Evolutionary conservation across 2,113 vertebrate genomes (phyloP).

Genomic region (Eptesicus fuscus): DNA sequence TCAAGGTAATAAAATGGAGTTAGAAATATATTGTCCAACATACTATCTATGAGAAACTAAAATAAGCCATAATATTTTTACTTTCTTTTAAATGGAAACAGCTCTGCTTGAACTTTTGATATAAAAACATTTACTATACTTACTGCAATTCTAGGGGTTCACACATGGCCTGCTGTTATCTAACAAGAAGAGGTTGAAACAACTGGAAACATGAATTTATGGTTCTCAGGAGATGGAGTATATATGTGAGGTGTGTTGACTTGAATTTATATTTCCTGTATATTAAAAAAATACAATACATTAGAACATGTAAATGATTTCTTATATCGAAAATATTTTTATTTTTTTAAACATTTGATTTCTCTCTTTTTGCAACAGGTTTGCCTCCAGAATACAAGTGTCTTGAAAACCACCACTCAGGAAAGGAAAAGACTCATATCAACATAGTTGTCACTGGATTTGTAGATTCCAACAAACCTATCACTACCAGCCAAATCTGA

Average conservation of each 20-base stretch:
- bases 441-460: background rate
- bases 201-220: background rate
- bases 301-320: conserved; percentile 23
- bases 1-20: conserved; percentile 41
- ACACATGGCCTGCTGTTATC: background rate
- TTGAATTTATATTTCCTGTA: conserved; percentile 48
- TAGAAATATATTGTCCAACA: background rate
- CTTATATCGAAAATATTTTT: background rate
- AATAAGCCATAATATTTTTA: conserved; percentile 39
- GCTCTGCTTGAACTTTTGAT: conserved; percentile 66
- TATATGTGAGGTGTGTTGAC: conserved; percentile 29
- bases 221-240: conserved; percentile 38
- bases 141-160: conserved; percentile 44
- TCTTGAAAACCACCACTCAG: background rate
- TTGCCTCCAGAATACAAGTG: background rate
- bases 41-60: conserved; percentile 8
- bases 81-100: conserved; percentile 57
- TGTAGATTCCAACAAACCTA: background rate
- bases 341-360: conserved; percentile 39
- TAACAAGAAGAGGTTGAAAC: background rate
- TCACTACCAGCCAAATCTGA: background rate
- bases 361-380: background rate
- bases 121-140: background rate
- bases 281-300: conserved; percentile 57
- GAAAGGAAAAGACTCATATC: background rate